Base-by-base conservation (phyloP, 2,888 invertebrate genomes). In the Camponotus fellah region DNA sequence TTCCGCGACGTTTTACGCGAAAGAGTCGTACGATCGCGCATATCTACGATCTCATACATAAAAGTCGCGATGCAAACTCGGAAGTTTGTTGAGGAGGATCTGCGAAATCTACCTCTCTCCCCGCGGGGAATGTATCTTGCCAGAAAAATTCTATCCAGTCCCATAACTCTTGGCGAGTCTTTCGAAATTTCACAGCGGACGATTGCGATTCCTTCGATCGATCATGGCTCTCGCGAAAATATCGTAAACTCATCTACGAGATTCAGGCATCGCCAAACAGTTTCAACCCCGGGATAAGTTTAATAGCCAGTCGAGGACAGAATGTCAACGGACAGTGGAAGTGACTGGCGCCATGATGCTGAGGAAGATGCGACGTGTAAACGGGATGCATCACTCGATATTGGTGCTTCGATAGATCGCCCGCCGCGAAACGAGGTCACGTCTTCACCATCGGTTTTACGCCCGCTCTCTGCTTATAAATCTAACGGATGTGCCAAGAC, bases 371-470 rank as follows among this genome's bases (percentile, higher is more conserved):
- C 6, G 60, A 14, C 58, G 5, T 21, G 26, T n/a, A 79, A 79
- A 80, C 46, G 10, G 58, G 32, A 71, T 46, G 79, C 79, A 26
- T 32, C 69, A 12, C 43, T 12, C 40, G 69, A 49, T 66, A 62
- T 60, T 17, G 37, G n/a, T 21, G 26, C 14, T 5, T 5, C 37
- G 79, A 71, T 79, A 60, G 71, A 79, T 83, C 64, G 83, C n/a
- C 26, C 71, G 49, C 46, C 46, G 46, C 43, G n/a, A 66, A 83
- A 83, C 72, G 80, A 72, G 80, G 83, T 80, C 72, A 83, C 82
- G 82, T 86, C 72, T 82, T 66, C 72, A 43, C 37, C 46, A 34
- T 49, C 58, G 65, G 37, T 86, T 86, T 82, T 85, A 86, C 32
- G 62, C 32, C 46, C n/a, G 10, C n/a, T 14, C 75, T 40, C 56